Evolutionary conservation across 2,888 invertebrate genomes (phyloP).

Genomic region (Carabus problematicus): DNA sequence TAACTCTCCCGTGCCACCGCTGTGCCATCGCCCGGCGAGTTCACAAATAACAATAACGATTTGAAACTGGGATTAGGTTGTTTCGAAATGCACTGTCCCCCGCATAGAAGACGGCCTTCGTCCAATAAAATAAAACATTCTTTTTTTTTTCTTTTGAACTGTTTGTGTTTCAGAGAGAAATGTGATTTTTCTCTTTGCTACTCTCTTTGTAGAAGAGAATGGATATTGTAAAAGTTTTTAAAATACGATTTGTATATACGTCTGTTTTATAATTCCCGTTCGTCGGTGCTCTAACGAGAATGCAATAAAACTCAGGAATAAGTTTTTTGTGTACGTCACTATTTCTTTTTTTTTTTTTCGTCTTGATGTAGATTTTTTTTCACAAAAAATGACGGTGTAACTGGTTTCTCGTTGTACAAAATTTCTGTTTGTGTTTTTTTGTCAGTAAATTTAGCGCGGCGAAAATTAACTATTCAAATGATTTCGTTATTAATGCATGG

Average conservation of each 20-base stretch:
- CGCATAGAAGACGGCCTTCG: neutral
- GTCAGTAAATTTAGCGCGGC: too few species aligned
- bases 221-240: slow-evolving; percentile 40
- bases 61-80: too few species aligned
- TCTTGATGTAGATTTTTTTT: too few species aligned
- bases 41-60: slow-evolving; percentile 33
- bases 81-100: too few species aligned
- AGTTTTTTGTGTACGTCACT: neutral
- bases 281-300: slow-evolving; percentile 3
- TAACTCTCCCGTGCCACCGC: too few species aligned
- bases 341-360: too few species aligned
- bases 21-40: neutral
- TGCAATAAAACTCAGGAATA: slow-evolving; percentile 4
- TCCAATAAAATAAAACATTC: slow-evolving; percentile 37
- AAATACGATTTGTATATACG: slow-evolving; percentile 17
- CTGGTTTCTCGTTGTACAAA: too few species aligned
- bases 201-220: slow-evolving; percentile 34
- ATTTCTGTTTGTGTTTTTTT: too few species aligned
- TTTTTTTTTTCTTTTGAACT: slow-evolving; percentile 21
- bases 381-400: too few species aligned
- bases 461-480: too few species aligned
- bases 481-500: too few species aligned
- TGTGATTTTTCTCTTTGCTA: slow-evolving; percentile 23
- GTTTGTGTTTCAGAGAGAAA: slow-evolving; percentile 30
- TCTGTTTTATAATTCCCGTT: slow-evolving; percentile 6